Evolutionary conservation across 1,140 invertebrate genomes (phyloP), one percentile per base, ranked within the genome.

Genomic region (Popillia japonica): DNA sequence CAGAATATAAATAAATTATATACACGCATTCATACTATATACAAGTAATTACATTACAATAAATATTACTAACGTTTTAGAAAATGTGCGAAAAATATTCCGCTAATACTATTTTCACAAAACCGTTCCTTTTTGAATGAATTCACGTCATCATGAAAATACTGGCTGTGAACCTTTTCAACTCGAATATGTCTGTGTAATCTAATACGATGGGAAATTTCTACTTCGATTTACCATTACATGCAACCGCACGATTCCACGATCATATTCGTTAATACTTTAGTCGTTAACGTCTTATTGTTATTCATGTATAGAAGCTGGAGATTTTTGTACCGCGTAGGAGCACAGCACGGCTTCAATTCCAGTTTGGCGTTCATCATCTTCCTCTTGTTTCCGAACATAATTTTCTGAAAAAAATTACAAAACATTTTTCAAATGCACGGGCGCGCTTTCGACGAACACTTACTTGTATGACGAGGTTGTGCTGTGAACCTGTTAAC

Each of bases 181-280:
- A 10, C 61, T 22, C 72, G 14, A 73, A 40, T 27, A n/a, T n/a
- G n/a, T n/a, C n/a, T n/a, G n/a, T n/a, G n/a, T n/a, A n/a, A n/a
- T n/a, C n/a, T n/a, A n/a, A n/a, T n/a, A n/a, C n/a, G n/a, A n/a
- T n/a, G n/a, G n/a, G n/a, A n/a, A n/a, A n/a, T n/a, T n/a, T n/a
- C n/a, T n/a, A n/a, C n/a, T 40, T 73, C n/a, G 23, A 7, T 73
- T 90, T n/a, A n/a, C n/a, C n/a, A n/a, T n/a, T 87, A 95, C 92
- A 94, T 93, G 85, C 94, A 96, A 44, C 94, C 94, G 84, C 94
- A 96, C 2, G 93, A 91, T 81, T 95, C 93, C 2, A 95, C 93
- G 20, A 95, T 92, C 93, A 96, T 95, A 81, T 96, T 95, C 0
- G 93, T 93, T 72, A 96, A 85, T 23, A 92, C 92, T 84, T 94